phyloP scores from a whole-genome alignment of 1,140 invertebrate genomes.

The Sycophaga agraensis region DNA sequence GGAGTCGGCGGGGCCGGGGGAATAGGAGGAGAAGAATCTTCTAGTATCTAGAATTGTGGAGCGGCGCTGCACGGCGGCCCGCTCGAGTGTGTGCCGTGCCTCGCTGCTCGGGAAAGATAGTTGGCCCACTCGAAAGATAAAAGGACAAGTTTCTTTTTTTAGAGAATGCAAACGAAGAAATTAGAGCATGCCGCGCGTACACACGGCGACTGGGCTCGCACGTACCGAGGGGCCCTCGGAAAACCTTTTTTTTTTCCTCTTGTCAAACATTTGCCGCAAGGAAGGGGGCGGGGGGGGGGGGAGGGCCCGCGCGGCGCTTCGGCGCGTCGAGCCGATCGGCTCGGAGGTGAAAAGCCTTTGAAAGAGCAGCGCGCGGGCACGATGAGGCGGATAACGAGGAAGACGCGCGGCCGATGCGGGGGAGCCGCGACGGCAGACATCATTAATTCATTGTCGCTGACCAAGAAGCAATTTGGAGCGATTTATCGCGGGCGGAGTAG shows the following conservation, averaged over 20 bases:
- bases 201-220: conserved; percentile 16
- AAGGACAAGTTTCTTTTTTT: conserved; percentile 39
- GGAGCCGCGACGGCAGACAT: conserved; percentile 1
- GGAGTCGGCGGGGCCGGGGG: conserved; percentile 25
- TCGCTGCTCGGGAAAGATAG: conserved; percentile 41
- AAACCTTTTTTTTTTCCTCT: neutral
- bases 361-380: no score
- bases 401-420: neutral
- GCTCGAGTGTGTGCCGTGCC: conserved; percentile 40
- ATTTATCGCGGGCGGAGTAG: conserved; percentile 53
- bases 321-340: neutral
- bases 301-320: neutral
- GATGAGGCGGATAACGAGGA: no score
- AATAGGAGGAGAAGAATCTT: conserved; percentile 35
- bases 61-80: conserved; percentile 23
- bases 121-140: conserved; percentile 41
- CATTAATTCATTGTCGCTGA: conserved; percentile 36
- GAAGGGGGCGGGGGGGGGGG: neutral
- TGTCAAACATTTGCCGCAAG: neutral
- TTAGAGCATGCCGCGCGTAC: conserved; percentile 38
- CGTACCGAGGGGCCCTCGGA: no score
- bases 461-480: conserved; percentile 49
- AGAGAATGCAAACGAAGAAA: conserved; percentile 45
- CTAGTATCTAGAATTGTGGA: conserved; percentile 48
- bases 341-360: no score